Evolutionary conservation across 2,113 vertebrate genomes (phyloP), one percentile per base, ranked within the genome.

Genomic region (Petrocephalus microphthalmus): DNA sequence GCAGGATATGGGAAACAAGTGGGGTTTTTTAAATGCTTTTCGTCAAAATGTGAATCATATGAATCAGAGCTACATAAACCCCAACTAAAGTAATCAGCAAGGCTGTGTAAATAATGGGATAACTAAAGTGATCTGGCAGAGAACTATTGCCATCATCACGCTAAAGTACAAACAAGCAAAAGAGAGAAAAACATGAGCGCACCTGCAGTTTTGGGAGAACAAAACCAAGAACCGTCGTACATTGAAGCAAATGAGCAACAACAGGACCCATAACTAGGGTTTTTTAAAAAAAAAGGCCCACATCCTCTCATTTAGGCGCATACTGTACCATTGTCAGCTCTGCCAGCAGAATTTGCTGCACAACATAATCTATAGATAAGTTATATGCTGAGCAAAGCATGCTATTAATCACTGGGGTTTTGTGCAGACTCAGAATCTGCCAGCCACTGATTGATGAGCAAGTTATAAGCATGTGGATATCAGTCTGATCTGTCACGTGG

Each of bases 351-450:
- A 78, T 78, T 42, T 42, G 71, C 71, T 37, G 71, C 71, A 42
- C 71, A 78, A 78, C 71, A 78, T 78, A 78, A 78, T 78, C 71
- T 78, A 78, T 78, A 78, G 71, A 78, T 42, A 78, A 78, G 13
- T 78, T 78, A 78, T 19, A 78, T 78, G 71, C 71, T 78, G 71
- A 78, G 71, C 71, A 78, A 78, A 78, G 71, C 71, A 78, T 78
- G 71, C 17, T 78, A 78, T 78, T 78, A 78, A 78, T 78, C 71
- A 78, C 42, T 2, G 19, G 71, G 71, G 33, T 7, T 78, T 78
- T 78, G 71, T 78, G 71, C 71, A 33, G 71, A 78, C 33, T 78
- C 71, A 42, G 71, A 42, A 78, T 78, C 71, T 78, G 71, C 42
- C 71, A 78, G 33, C 71, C 33, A 78, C 17, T 78, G 71, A 78